phyloP scores from a whole-genome alignment of 2,888 invertebrate genomes.

The Pristionchus fissidentatus region DNA sequence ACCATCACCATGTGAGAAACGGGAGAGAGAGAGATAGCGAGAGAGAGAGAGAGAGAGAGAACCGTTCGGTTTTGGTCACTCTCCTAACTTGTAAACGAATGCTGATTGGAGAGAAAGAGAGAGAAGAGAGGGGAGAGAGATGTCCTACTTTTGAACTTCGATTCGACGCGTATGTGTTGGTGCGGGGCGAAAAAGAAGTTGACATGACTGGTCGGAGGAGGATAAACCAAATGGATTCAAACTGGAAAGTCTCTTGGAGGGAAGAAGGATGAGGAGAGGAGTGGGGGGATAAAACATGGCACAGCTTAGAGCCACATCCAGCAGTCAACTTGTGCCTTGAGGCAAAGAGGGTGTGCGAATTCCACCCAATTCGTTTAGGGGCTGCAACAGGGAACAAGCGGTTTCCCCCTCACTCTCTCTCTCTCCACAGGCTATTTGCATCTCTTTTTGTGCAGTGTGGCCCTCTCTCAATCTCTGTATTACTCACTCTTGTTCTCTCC shows the following conservation, averaged over 20 bases:
- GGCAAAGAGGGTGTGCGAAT: background rate
- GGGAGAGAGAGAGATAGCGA: too few relatives aligned
- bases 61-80: slow-evolving; percentile 15
- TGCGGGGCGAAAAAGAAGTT: too few relatives aligned
- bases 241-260: slow-evolving; percentile 30
- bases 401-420: background rate
- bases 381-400: too few relatives aligned
- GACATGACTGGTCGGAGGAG: background rate
- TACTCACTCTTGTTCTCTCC: slow-evolving; percentile 1
- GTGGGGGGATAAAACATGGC: slow-evolving; percentile 20
- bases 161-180: too few relatives aligned
- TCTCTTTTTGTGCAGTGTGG: background rate
- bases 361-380: background rate
- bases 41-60: slow-evolving; percentile 1
- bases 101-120: too few relatives aligned
- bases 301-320: background rate
- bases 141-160: slow-evolving; percentile 32
- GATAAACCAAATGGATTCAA: slow-evolving; percentile 32
- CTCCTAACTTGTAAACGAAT: slow-evolving; percentile 16
- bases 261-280: background rate
- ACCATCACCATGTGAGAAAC: too few relatives aligned
- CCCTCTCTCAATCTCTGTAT: too few relatives aligned
- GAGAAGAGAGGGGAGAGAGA: background rate
- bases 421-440: background rate
- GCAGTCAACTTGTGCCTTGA: background rate